Evolutionary conservation across 2,888 invertebrate genomes (phyloP), one percentile per base, ranked within the genome.

Genomic region (Linyphia triangularis): DNA sequence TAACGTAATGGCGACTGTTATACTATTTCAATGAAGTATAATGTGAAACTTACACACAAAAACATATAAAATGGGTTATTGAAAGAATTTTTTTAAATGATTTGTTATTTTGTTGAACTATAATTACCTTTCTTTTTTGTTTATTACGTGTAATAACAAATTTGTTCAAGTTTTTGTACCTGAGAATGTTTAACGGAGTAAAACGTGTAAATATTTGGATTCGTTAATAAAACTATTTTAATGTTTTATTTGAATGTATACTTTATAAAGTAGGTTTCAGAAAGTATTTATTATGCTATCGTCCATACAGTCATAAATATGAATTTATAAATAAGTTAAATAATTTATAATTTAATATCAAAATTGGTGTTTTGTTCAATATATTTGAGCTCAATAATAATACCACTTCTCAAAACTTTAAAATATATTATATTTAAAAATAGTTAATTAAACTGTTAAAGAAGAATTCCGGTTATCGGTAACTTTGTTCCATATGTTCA

Each of bases 101-200:
- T 37, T 69, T 81, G 69, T 69, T 81, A 67, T 70, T 43, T 43
- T 81, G 69, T 81, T 81, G 69, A 69, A 69, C 22, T 40, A 77
- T 77, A 51, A 33, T 57, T 79, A 51, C 51, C 19, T 79, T 78
- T 61, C 28, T 51, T 72, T 75, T 59, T 30, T 72, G 26, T 65
- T 43, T 79, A 51, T 77, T 79, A 79, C 51, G 51, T 77, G 63
- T 67, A 70, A 69, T 69, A 57, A 67, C 59, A 82, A 61, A 63
- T 30, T 28, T 72, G 82, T 82, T 70, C 13, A 61, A 72, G 70
- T 72, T 81, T 81, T 82, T 82, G 82, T 82, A 82, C 82, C 82
- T 82, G 82, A 82, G 67, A 61, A 63, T 82, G 63, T 72, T 28
- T 72, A 70, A 37, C 28, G 33, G 37, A 69, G 57, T 43, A 72